Evolutionary conservation across 2,888 invertebrate species (phyloP).

Genomic region (Aphidoletes aphidimyza): DNA sequence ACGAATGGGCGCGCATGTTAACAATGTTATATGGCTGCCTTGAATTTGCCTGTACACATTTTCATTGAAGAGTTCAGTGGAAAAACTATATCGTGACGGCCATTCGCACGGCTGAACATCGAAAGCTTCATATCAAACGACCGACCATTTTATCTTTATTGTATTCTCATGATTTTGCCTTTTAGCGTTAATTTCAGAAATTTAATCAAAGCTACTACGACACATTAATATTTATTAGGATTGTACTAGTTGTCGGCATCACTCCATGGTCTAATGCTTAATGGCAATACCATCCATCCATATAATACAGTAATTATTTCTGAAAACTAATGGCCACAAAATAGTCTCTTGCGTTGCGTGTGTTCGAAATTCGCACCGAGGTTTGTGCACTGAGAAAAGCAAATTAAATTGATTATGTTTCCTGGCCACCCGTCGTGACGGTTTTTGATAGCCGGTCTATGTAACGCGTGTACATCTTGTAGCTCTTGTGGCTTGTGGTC

Average conservation of each 20-base stretch:
- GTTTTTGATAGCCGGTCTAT: neutral
- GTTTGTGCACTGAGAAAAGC: neutral
- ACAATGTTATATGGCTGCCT: too few relatives aligned
- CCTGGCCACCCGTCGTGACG: neutral
- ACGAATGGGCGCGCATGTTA: too few relatives aligned
- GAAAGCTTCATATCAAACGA: too few relatives aligned
- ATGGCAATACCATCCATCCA: neutral
- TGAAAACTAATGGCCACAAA: neutral
- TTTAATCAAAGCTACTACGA: constrained; percentile 44
- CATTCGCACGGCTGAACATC: too few relatives aligned
- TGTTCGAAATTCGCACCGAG: neutral
- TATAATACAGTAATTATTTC: constrained; percentile 17
- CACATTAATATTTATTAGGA: constrained; percentile 40
- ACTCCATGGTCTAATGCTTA: neutral
- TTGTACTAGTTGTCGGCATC: neutral
- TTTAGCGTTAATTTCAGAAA: constrained; percentile 17
- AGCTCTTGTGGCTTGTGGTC: too few relatives aligned
- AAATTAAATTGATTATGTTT: constrained; percentile 36
- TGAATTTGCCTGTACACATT: too few relatives aligned
- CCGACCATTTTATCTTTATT: constrained; percentile 13
- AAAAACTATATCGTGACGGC: too few relatives aligned
- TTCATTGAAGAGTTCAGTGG: too few relatives aligned
- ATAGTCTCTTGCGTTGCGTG: neutral
- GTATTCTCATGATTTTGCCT: neutral
- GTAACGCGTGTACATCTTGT: neutral